Evolutionary conservation across 1,140 invertebrate genomes (phyloP), one percentile per base, ranked within the genome.

Genomic region (Tetragnatha versicolor): DNA sequence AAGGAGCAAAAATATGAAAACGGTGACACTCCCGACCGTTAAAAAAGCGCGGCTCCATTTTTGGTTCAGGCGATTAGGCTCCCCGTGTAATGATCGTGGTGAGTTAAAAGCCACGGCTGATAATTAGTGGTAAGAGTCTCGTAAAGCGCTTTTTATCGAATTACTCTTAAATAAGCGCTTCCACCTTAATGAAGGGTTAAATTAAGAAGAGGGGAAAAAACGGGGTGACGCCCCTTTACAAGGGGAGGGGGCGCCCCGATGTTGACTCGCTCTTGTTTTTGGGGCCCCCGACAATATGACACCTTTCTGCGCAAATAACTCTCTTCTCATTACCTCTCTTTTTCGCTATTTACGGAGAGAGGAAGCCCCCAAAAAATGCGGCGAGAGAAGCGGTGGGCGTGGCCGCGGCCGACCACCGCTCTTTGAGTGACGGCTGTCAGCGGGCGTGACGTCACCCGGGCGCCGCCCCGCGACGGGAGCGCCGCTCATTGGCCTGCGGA

Each of bases 141-240:
- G 35, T 39, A 65, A 76, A 76, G 73, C 73, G 31, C 73, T 76
- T 76, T 76, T 76, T 76, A 76, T 76, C 60, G 61, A 76, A 76
- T 76, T 76, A 76, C 73, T 63, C 73, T 76, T 76, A 76, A 76
- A 65, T 76, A 76, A 76, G 73, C 73, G 73, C 61, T 76, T 76
- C 73, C 73, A 51, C 42, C 53, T 76, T 76, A 76, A 76, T 76
- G 73, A 76, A 76, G 73, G 73, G 73, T 76, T 76, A 76, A 76
- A 76, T 76, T 76, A 76, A 76, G 73, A 76, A 76, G 58, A 65
- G 53, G 33, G 63, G 20, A 76, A 76, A 76, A 76, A 39, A 61
- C 47, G 33, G 55, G 22, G 55, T 39, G 9, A 10, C 20, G 42
- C n/a, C 10, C 10, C 49, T 20, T 20, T 53, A 22, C 14, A 49